Percentiles rank a stretch among this genome's conserved stretches.
These are phyloP conservation scores for Oncorhynchus nerka DNA, from an alignment of 2,113 vertebrate species.

Conservation along the genomic window DNA sequence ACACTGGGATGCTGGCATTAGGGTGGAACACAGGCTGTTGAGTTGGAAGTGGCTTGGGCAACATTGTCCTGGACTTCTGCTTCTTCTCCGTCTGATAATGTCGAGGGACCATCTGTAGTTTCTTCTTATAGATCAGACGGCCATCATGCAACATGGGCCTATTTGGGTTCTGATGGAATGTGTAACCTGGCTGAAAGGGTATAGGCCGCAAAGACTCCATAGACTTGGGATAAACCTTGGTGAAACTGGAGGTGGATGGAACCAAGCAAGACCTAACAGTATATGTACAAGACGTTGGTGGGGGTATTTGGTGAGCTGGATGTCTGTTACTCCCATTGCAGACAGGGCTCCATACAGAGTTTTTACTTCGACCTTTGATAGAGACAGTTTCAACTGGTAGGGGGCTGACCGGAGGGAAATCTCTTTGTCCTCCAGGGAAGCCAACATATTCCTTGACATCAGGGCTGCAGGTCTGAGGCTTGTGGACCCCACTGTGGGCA, in stretches of 20 bases:
- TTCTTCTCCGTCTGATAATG: slow-evolving; percentile 59
- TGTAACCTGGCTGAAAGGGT: slow-evolving; percentile 55
- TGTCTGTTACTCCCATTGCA: slow-evolving; percentile 48
- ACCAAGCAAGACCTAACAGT: slow-evolving; percentile 53
- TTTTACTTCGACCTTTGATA: slow-evolving; percentile 44
- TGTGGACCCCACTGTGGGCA: slow-evolving; percentile 33
- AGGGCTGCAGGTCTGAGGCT: slow-evolving; percentile 38
- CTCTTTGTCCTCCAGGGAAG: slow-evolving; percentile 38
- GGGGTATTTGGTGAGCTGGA: slow-evolving; percentile 20
- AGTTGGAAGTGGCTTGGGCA: slow-evolving; percentile 52
- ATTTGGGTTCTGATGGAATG: slow-evolving; percentile 42
- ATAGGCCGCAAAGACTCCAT: slow-evolving; percentile 55
- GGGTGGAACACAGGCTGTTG: slow-evolving; percentile 59
- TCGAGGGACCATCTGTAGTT: slow-evolving; percentile 33
- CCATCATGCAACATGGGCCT: slow-evolving; percentile 42
- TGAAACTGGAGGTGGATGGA: slow-evolving; percentile 68
- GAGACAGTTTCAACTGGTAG: slow-evolving; percentile 12
- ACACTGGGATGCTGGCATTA: slow-evolving; percentile 21
- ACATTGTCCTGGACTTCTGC: slow-evolving; percentile 63
- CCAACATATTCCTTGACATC: slow-evolving; percentile 32
- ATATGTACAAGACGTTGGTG: slow-evolving; percentile 29
- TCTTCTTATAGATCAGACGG: slow-evolving; percentile 48
- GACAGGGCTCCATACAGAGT: slow-evolving; percentile 39
- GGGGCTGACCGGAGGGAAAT: slow-evolving; percentile 21
- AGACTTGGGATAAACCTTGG: slow-evolving; percentile 66